These are phyloP conservation scores for Muscicapa comitata DNA, from an alignment of 2,797 vertebrate species.

Conservation along the genomic window DNA sequence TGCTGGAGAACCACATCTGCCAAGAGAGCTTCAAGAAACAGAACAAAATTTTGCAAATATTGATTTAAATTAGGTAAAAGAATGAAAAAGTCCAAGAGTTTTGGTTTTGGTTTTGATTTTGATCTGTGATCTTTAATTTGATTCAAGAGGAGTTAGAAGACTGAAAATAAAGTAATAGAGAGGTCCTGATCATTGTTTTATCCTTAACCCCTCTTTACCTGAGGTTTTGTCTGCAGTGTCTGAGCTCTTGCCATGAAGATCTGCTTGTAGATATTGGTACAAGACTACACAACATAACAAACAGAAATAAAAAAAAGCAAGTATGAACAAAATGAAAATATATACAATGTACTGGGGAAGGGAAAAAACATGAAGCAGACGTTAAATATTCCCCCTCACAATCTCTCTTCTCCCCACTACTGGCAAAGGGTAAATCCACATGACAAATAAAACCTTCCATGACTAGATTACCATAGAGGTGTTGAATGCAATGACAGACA, in stretches of 20 bases:
- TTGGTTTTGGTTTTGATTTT: not conserved
- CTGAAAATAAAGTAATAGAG: constrained; percentile 22
- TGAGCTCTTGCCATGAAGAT: constrained; percentile 88
- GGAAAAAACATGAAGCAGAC: constrained; percentile 41
- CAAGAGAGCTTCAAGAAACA: constrained; percentile 50
- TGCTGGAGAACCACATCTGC: constrained; percentile 27
- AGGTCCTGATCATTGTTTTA: not conserved
- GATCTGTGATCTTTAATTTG: not conserved
- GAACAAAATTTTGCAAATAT: not conserved
- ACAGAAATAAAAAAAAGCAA: constrained; percentile 75
- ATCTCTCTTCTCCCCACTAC: not conserved
- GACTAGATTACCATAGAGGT: not conserved
- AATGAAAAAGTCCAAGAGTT: not conserved
- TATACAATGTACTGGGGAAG: constrained; percentile 26
- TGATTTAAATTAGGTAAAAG: constrained; percentile 28
- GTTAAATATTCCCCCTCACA: not conserved
- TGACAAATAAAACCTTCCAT: not conserved
- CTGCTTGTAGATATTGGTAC: constrained; percentile 93
- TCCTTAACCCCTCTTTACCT: constrained; percentile 81
- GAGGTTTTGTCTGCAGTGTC: constrained; percentile 77
- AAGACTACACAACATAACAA: constrained; percentile 88
- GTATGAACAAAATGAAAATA: constrained; percentile 72
- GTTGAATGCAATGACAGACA: not conserved
- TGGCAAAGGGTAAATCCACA: not conserved
- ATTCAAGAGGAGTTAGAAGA: not conserved